Conservation (phyloP, 2,797 vertebrate species). For the Melanitta fusca region DNA sequence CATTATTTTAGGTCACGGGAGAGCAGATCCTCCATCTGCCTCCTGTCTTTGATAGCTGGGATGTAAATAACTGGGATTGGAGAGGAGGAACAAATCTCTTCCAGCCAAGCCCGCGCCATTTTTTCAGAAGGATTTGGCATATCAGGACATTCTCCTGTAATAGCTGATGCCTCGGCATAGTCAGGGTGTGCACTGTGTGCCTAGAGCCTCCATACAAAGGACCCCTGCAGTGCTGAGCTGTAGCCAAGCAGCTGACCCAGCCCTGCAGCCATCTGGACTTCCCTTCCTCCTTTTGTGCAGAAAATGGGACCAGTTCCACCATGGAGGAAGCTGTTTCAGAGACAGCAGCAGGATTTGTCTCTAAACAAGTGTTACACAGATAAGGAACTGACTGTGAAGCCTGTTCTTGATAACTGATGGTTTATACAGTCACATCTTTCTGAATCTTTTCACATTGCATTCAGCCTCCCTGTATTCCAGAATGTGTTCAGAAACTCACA, state of each 20-base stretch:
- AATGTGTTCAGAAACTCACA: conserved; percentile 82
- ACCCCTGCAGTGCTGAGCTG: conserved; percentile 47
- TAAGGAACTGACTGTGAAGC: neutral
- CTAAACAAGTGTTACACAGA: neutral
- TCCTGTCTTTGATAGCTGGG: neutral
- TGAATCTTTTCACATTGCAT: neutral
- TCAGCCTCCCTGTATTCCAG: conserved; percentile 91
- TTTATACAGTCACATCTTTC: neutral
- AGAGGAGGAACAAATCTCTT: neutral
- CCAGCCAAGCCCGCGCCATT: neutral
- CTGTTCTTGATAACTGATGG: neutral
- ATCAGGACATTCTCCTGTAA: neutral
- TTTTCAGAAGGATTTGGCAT: conserved; percentile 5
- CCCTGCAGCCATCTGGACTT: conserved; percentile 62
- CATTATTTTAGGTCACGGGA: neutral
- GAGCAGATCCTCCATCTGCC: neutral
- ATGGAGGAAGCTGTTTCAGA: conserved; percentile 29
- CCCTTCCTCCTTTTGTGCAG: conserved; percentile 54
- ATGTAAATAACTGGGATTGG: neutral
- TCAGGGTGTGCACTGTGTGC: neutral
- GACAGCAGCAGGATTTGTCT: conserved; percentile 12
- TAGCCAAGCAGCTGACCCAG: conserved; percentile 43
- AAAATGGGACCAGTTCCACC: conserved; percentile 29
- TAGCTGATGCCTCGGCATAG: neutral
- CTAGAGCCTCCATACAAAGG: neutral